Evolutionary conservation across 2,113 vertebrate genomes (phyloP).

Genomic region (Neolamprologus toae): DNA sequence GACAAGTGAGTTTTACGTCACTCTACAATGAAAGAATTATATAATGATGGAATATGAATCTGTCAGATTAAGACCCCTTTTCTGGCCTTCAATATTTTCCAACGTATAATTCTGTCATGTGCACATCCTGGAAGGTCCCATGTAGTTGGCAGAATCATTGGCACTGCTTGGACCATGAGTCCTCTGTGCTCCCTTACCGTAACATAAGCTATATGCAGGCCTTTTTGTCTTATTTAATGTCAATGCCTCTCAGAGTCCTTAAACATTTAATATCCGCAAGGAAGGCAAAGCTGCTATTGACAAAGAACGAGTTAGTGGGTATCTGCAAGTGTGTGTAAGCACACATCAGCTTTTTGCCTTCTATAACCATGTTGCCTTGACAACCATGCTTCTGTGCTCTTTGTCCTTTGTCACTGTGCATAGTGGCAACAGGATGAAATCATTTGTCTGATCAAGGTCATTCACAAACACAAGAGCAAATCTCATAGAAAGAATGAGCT

Average conservation of each 20-base stretch:
- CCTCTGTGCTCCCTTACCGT: not conserved
- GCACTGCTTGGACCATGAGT: not conserved
- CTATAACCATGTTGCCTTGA: conserved; percentile 55
- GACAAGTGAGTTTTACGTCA: not conserved
- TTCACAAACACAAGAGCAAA: not conserved
- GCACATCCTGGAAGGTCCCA: not conserved
- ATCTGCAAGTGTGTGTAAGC: not conserved
- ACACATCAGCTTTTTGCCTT: conserved; percentile 34
- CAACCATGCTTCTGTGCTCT: conserved; percentile 51
- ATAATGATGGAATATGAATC: not conserved
- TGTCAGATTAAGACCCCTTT: not conserved
- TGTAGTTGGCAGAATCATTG: not conserved
- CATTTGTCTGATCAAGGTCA: conserved; percentile 51
- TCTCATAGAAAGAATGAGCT: not conserved
- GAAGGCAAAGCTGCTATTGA: conserved; percentile 18
- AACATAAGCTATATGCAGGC: conserved; percentile 1
- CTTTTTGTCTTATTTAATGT: conserved; percentile 3
- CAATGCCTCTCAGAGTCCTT: conserved; percentile 15
- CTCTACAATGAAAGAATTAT: not conserved
- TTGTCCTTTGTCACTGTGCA: conserved; percentile 47
- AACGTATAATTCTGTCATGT: not conserved
- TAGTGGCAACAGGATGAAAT: conserved; percentile 21
- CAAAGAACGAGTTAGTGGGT: not conserved
- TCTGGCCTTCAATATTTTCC: not conserved
- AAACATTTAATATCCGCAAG: conserved; percentile 28